Base-by-base conservation (phyloP, 2,797 vertebrate genomes). In the Odontamblyopus lacepedii region DNA sequence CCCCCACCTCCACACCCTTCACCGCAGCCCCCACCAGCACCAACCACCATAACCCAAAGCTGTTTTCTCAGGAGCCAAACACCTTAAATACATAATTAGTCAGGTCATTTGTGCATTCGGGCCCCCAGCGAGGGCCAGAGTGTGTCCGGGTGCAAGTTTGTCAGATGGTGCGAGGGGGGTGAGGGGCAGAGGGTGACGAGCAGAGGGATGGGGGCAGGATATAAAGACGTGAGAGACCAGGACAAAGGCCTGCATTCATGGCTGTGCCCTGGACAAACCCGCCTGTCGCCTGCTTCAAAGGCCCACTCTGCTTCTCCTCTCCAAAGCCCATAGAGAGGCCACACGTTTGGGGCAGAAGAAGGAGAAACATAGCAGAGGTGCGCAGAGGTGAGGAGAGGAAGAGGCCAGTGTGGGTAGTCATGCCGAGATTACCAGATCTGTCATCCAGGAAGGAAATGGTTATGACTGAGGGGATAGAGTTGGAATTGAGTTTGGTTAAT, bases 11-110 rank as follows among this genome's bases (percentile, higher is more conserved):
- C 30, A 13, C 68, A 66, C 70, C 75, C 41, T 32, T 63, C 61
- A 63, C 61, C 61, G 19, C 61, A 35, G 2, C 80, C 69, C 70
- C 77, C 78, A 62, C 75, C 73, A 65, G 78, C 79, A 75, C 87
- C 85, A 75, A 88, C 84, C 75, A 0, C 89, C 82, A 69, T 69
- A 88, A 87, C 87, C 90, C 79, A 86, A 91, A 92, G 91, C 87
- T 92, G 90, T 92, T 93, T 93, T 93, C 89, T 90, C 92, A 88
- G 87, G 83, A 92, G 91, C 90, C 87, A 92, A 94, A 94, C 89
- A 91, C 93, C 90, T 90, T 92, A 93, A 93, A 93, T 90, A 91
- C 90, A 91, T 93, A 92, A 94, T 94, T 92, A 93, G 92, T 68
- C 32, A 85, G 90, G 91, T 93, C 89, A 91, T 93, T 92, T 91